Base-by-base conservation (phyloP, 2,797 vertebrate species). In the Aldrovandia affinis region DNA sequence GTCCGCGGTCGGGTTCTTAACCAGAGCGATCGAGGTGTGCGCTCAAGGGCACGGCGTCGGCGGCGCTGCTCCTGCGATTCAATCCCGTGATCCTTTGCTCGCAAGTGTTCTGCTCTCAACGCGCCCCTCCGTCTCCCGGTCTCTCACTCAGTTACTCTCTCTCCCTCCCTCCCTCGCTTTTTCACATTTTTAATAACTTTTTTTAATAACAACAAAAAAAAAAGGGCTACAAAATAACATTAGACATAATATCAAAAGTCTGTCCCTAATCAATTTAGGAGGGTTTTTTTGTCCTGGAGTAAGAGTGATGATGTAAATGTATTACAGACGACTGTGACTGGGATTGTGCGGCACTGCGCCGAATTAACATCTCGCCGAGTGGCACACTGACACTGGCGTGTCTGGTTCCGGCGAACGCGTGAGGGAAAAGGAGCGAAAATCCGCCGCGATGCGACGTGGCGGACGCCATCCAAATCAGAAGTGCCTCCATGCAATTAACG, bases 401-500 rank as follows among this genome's bases (percentile, higher is more conserved):
- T 25, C 12, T 9, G 6, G 25, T 77, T n/a, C 70, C 3, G 82
- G 22, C 82, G 25, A 57, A 55, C 25, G n/a, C 3, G 39, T 25
- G 9, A 50, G 33, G 50, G 30, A 25, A 54, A 3, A 83, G 20
- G 10, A 36, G 28, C 50, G 7, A 59, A n/a, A 20, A 77, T 12
- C 9, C 20, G 28, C 30, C 3, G n/a, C 30, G 33, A 57, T 28
- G 22, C 36, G 39, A 10, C 81, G 18, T 4, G n/a, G 6, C 3
- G 47, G 68, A 55, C 9, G 70, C 44, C 22, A 50, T 61, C 70
- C 30, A 80, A 83, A 85, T 83, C 65, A 68, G n/a, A 39, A 52
- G 63, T 83, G 80, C 78, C 47, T 68, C 50, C 54, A 57, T 36
- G 42, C 50, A 61, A 75, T 75, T 75, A 59, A 78, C 50, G 52